Percentiles rank a stretch among this genome's conserved stretches.
Conservation (phyloP, 2,888 invertebrate species). For the Drosophila macrothrix region DNA sequence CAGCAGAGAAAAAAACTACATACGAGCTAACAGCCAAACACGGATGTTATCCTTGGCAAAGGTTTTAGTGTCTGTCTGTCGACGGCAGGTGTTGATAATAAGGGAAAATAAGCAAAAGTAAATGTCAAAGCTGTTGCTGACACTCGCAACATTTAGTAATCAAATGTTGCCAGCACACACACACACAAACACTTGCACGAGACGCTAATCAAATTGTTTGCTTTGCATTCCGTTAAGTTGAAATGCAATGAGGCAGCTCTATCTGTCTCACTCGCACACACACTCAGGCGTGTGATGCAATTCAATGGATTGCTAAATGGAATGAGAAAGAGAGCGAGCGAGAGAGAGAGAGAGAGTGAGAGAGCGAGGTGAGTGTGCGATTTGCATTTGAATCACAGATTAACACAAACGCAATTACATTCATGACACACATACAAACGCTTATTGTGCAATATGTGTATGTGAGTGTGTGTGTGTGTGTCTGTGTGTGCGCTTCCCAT, state of each 20-base stretch:
- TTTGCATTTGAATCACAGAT: slow-evolving; percentile 19
- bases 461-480: not conserved
- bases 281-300: slow-evolving; percentile 5
- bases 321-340: not conserved
- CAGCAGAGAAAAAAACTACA: slow-evolving; percentile 17
- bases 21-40: slow-evolving; percentile 32
- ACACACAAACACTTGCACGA: not conserved
- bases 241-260: slow-evolving; percentile 23
- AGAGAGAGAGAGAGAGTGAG: not conserved
- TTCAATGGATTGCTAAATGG: slow-evolving; percentile 9
- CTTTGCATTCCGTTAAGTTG: slow-evolving; percentile 36
- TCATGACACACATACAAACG: not conserved
- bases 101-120: slow-evolving; percentile 35
- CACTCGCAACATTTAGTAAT: slow-evolving; percentile 56
- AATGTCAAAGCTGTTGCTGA: slow-evolving; percentile 61
- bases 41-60: slow-evolving; percentile 62
- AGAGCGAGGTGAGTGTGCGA: not conserved
- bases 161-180: slow-evolving; percentile 42
- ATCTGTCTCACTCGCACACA: not conserved
- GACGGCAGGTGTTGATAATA: slow-evolving; percentile 74
- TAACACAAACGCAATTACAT: not conserved
- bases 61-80: slow-evolving; percentile 75
- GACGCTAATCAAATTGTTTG: slow-evolving; percentile 44
- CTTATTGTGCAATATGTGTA: not conserved
- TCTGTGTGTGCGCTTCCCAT: not conserved